Conservation (phyloP, 2,888 invertebrate genomes). For the Entomobrya proxima region DNA sequence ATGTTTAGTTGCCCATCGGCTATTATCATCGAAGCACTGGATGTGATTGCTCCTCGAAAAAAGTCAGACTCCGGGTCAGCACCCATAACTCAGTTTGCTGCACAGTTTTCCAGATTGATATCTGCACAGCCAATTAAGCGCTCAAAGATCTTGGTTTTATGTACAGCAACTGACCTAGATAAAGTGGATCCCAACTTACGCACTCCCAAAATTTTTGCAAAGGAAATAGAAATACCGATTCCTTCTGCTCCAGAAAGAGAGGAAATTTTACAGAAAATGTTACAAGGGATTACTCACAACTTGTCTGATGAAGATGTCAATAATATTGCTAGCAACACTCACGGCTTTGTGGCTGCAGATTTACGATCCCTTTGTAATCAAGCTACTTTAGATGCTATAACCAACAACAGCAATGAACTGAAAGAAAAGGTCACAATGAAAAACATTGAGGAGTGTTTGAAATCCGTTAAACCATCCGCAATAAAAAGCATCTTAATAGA, state of each 20-base stretch:
- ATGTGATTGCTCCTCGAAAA: slow-evolving; percentile 85
- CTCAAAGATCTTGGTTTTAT: slow-evolving; percentile 83
- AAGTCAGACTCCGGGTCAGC: slow-evolving; percentile 76
- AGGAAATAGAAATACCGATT: slow-evolving; percentile 87
- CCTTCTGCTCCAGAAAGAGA: slow-evolving; percentile 83
- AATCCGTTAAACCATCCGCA: slow-evolving; percentile 88
- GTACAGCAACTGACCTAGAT: slow-evolving; percentile 87
- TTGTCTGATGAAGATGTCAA: slow-evolving; percentile 81
- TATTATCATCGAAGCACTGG: slow-evolving; percentile 90
- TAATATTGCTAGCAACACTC: slow-evolving; percentile 84
- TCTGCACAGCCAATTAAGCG: slow-evolving; percentile 57
- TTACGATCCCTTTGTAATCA: slow-evolving; percentile 86
- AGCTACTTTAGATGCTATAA: slow-evolving; percentile 82
- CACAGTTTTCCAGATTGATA: slow-evolving; percentile 57
- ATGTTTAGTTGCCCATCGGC: slow-evolving; percentile 86
- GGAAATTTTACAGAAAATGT: slow-evolving; percentile 84
- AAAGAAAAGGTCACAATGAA: slow-evolving; percentile 76
- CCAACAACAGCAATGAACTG: neutral
- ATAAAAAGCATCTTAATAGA: slow-evolving; percentile 93
- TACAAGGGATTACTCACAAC: slow-evolving; percentile 81
- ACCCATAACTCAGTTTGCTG: slow-evolving; percentile 78
- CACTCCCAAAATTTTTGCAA: slow-evolving; percentile 87
- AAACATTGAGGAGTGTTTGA: slow-evolving; percentile 83
- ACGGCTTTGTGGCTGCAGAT: slow-evolving; percentile 95
- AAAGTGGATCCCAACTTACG: slow-evolving; percentile 85